Percentiles rank a stretch among this genome's conserved stretches.
Evolutionary conservation across 30 jellyfish, hydroid and myxozoan species (phyloP).

Genomic region (Pelagia noctiluca): DNA sequence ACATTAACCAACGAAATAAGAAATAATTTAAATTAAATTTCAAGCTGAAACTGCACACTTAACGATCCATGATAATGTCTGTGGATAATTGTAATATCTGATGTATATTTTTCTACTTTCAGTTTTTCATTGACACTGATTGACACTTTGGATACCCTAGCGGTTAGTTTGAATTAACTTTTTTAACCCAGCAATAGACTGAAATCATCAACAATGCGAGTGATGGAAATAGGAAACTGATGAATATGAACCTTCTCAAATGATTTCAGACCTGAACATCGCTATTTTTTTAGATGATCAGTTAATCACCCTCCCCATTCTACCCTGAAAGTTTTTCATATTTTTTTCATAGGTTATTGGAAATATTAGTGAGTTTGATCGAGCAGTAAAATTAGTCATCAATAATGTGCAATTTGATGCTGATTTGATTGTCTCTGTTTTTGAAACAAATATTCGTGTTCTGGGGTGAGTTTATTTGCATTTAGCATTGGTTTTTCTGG

Average conservation of each 20-base stretch:
- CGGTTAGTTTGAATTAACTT: conserved; percentile 71
- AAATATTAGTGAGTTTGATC: conserved; percentile 80
- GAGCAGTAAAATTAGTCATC: conserved; percentile 74
- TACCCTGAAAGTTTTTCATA: background rate
- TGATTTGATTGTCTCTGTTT: conserved; percentile 95
- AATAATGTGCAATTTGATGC: conserved; percentile 82
- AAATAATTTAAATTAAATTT: too few relatives aligned
- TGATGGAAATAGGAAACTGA: background rate
- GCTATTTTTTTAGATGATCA: too few relatives aligned
- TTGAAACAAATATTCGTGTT: conserved; percentile 95
- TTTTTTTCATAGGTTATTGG: conserved; percentile 83
- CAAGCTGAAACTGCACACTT: too few relatives aligned
- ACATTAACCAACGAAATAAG: too few relatives aligned
- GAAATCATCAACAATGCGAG: background rate
- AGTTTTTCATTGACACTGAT: conserved; percentile 94
- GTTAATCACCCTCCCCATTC: background rate
- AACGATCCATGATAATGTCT: background rate
- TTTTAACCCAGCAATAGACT: background rate
- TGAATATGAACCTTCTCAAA: too few relatives aligned
- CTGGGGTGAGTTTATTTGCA: conserved; percentile 83
- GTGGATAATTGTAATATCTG: background rate
- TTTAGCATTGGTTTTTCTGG: background rate
- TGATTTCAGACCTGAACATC: too few relatives aligned
- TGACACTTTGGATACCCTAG: conserved; percentile 98
- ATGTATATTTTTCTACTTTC: background rate